A percentile compares a stretch with the other conserved stretches of the same genome.
Conservation (phyloP, 1,140 invertebrate genomes). For the Zaprionus taronus region DNA sequence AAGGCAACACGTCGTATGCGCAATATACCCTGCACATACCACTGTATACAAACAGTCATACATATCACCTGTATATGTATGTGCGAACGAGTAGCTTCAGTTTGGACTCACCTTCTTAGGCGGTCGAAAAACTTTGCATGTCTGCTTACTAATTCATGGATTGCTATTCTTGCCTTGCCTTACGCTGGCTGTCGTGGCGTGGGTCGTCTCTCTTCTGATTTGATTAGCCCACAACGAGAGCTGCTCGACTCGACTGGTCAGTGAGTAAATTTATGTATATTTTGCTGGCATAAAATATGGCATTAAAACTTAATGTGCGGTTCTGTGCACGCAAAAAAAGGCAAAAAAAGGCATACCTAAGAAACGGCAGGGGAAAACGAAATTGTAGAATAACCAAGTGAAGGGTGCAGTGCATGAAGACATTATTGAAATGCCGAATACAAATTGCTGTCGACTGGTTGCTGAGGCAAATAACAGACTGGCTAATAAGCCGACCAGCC, state of each 20-base stretch:
- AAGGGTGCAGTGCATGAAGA: slow-evolving; percentile 22
- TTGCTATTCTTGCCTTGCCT: slow-evolving; percentile 21
- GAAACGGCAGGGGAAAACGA: not conserved
- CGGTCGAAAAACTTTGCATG: slow-evolving; percentile 64
- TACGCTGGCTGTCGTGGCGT: slow-evolving; percentile 8
- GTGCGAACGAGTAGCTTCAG: slow-evolving; percentile 26
- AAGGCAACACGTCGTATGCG: slow-evolving; percentile 59
- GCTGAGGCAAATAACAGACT: slow-evolving; percentile 62
- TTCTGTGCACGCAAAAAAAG: slow-evolving; percentile 56
- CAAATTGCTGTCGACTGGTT: slow-evolving; percentile 41
- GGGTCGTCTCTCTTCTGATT: slow-evolving; percentile 69
- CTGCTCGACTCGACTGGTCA: slow-evolving; percentile 25
- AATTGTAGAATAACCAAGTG: not conserved
- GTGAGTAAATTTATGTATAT: slow-evolving; percentile 77
- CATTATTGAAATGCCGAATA: slow-evolving; percentile 46
- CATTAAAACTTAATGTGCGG: slow-evolving; percentile 80
- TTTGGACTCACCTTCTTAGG: slow-evolving; percentile 35
- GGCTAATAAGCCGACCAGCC: slow-evolving; percentile 56
- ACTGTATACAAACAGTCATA: slow-evolving; percentile 9
- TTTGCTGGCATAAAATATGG: slow-evolving; percentile 78
- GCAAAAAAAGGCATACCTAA: slow-evolving; percentile 8
- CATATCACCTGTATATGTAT: not conserved
- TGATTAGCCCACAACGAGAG: slow-evolving; percentile 61
- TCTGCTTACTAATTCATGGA: slow-evolving; percentile 69
- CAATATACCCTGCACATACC: slow-evolving; percentile 48